Conservation (phyloP, 2,888 invertebrate species). For the Toxonevra muliebris region DNA sequence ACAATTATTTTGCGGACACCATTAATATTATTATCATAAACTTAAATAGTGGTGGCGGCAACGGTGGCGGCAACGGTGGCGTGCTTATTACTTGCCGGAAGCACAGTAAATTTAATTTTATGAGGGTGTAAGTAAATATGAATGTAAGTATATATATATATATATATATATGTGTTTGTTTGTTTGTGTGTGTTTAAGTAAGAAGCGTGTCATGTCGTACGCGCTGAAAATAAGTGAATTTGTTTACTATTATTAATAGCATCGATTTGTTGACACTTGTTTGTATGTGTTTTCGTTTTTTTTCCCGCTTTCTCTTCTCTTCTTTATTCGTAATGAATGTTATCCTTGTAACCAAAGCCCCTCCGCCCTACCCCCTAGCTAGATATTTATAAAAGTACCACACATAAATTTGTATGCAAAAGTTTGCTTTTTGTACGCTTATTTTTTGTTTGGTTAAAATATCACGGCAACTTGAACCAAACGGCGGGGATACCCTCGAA, state of each 20-base stretch:
- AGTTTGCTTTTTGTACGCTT: not conserved
- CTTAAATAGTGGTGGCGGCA: not conserved
- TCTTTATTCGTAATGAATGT: not conserved
- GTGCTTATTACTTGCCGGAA: too few relatives aligned
- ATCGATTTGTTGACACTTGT: slow-evolving; percentile 19
- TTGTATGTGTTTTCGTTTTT: slow-evolving; percentile 10
- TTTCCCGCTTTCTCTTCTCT: not conserved
- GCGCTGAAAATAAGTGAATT: not conserved
- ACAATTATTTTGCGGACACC: slow-evolving; percentile 24
- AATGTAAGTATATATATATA: too few relatives aligned
- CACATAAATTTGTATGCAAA: not conserved
- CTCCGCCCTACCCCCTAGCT: too few relatives aligned
- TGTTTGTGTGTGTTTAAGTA: too few relatives aligned
- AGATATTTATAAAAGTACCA: not conserved
- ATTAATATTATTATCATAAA: slow-evolving; percentile 18
- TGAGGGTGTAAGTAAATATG: too few relatives aligned
- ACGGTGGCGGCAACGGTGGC: too few relatives aligned
- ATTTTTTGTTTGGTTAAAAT: not conserved
- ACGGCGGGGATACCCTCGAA: too few relatives aligned
- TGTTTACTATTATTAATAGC: slow-evolving; percentile 17
- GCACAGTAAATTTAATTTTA: too few relatives aligned
- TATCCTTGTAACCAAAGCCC: too few relatives aligned
- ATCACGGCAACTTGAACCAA: slow-evolving; percentile 2
- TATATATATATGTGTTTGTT: too few relatives aligned
- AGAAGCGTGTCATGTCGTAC: not conserved